These are phyloP conservation scores for Eudorcas thomsonii DNA, from an alignment of 2,113 vertebrate species.

Conservation along the genomic window DNA sequence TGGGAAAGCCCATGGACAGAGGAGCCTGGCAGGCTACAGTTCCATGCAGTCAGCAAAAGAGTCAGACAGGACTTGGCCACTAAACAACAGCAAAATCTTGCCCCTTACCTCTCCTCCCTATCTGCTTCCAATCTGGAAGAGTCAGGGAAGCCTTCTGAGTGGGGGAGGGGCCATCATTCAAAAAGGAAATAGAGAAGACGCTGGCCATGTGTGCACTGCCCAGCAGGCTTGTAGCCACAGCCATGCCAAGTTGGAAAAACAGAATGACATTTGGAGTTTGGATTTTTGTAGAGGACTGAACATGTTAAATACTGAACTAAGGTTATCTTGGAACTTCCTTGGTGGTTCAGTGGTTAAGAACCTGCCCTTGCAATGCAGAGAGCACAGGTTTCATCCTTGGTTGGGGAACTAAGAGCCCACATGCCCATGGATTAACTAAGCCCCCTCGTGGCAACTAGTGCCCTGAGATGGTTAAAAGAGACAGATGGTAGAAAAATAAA, in stretches of 20 bases:
- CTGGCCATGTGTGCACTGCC: rapidly evolving
- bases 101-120: background rate
- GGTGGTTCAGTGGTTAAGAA: background rate
- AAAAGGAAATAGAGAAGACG: background rate
- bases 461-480: background rate
- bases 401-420: background rate
- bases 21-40: background rate
- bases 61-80: background rate
- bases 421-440: background rate
- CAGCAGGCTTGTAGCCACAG: background rate
- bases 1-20: background rate
- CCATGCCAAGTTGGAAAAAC: background rate
- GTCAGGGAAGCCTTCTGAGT: background rate
- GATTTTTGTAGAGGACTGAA: background rate
- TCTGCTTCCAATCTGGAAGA: background rate
- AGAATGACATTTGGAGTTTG: background rate
- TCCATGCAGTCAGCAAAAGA: background rate
- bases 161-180: background rate
- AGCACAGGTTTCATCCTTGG: background rate
- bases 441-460: background rate
- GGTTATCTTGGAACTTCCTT: background rate
- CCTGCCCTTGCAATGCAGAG: background rate
- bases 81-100: background rate
- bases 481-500: background rate
- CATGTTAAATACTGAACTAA: background rate